A percentile compares a stretch with the other conserved stretches of the same genome.
phyloP scores from a whole-genome alignment of 1,140 invertebrate genomes.

The Popillia japonica region DNA sequence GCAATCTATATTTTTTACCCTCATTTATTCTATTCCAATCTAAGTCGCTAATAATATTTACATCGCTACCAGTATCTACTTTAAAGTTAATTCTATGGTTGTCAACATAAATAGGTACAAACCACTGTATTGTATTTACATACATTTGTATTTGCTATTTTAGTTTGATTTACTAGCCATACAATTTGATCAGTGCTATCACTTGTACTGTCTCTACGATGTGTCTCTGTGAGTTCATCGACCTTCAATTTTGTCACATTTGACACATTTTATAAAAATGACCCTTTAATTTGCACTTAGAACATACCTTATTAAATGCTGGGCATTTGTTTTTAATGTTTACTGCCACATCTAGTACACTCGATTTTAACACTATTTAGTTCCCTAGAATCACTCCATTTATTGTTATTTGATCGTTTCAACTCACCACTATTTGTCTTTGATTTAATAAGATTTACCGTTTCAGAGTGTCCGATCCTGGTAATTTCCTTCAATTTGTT shows the following conservation, averaged over 20 bases:
- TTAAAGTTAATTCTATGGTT: too few species aligned
- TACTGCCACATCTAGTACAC: neutral
- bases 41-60: too few species aligned
- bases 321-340: slow-evolving; percentile 7
- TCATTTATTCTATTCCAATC: too few species aligned
- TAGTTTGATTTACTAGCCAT: slow-evolving; percentile 24
- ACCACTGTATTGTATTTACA: too few species aligned
- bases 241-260: neutral
- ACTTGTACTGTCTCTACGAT: neutral
- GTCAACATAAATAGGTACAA: too few species aligned
- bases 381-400: neutral
- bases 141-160: too few species aligned
- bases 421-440: neutral
- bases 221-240: neutral
- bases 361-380: slow-evolving; percentile 4
- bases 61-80: too few species aligned
- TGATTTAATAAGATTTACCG: neutral
- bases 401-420: neutral
- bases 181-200: neutral
- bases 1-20: too few species aligned
- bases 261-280: slow-evolving; percentile 21
- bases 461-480: neutral
- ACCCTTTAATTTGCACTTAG: neutral
- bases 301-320: neutral
- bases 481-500: neutral